phyloP scores from a whole-genome alignment of 2,113 vertebrate genomes.

The Uria lomvia region DNA sequence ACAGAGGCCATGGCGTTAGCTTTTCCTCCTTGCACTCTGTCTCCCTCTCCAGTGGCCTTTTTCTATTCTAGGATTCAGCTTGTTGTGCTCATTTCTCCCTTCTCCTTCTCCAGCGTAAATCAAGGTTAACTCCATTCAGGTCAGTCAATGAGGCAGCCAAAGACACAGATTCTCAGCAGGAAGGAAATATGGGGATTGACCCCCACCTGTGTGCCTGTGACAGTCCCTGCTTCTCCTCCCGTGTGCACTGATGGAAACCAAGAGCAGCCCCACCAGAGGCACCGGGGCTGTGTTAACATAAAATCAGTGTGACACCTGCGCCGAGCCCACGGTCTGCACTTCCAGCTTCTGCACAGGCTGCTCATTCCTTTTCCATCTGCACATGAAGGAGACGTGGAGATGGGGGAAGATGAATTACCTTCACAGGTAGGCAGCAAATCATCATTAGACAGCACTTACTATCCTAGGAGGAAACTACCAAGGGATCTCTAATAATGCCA shows the following conservation, averaged over 20 bases:
- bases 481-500: neutral
- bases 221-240: neutral
- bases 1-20: neutral
- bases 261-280: neutral
- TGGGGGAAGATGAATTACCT: neutral
- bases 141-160: neutral
- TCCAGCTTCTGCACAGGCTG: neutral
- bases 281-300: rapidly evolving
- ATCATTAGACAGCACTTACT: neutral
- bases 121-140: neutral
- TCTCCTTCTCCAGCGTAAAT: neutral
- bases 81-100: neutral
- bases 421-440: neutral
- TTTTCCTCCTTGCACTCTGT: neutral
- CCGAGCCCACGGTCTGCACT: neutral
- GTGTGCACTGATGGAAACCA: neutral
- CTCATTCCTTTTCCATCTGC: neutral
- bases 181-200: neutral
- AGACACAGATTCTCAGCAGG: neutral
- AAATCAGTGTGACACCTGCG: neutral
- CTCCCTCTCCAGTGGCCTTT: neutral
- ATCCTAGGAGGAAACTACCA: neutral
- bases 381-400: neutral
- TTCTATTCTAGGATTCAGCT: neutral
- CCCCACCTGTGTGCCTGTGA: neutral